A percentile compares a stretch with the other conserved stretches of the same genome.
These are phyloP conservation scores for Brachionus plicatilis DNA, from an alignment of 1,140 invertebrate species.

Conservation along the genomic window DNA sequence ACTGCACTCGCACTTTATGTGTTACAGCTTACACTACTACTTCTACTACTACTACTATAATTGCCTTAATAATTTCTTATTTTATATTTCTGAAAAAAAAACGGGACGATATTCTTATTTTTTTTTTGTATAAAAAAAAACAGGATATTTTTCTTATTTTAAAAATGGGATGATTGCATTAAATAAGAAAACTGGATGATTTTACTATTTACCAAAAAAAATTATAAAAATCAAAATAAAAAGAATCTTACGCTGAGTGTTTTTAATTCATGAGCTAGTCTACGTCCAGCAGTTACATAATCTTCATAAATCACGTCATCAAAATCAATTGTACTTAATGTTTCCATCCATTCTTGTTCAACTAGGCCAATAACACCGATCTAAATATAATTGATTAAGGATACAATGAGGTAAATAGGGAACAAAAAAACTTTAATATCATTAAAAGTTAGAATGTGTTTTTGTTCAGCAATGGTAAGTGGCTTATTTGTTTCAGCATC, in stretches of 20 bases:
- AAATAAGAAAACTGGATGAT: no score
- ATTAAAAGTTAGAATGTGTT: constrained; percentile 26
- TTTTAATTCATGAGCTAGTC: constrained; percentile 59
- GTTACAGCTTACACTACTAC: no score
- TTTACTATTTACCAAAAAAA: no score
- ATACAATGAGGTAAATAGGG: no score
- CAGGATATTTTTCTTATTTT: no score
- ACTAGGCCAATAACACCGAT: constrained; percentile 69
- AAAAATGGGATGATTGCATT: no score
- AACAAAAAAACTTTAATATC: background rate
- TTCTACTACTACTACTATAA: no score
- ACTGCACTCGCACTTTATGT: no score
- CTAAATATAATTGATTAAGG: constrained; percentile 40
- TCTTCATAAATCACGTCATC: constrained; percentile 80
- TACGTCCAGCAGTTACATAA: constrained; percentile 72
- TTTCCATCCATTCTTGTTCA: constrained; percentile 81
- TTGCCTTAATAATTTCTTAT: no score
- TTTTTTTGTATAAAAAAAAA: no score
- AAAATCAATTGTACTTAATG: constrained; percentile 76
- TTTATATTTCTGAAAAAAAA: no score
- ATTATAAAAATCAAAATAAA: background rate
- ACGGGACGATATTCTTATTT: no score
- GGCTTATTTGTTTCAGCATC: constrained; percentile 77
- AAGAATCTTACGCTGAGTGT: constrained; percentile 59
- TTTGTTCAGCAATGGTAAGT: constrained; percentile 66